Percentiles rank a stretch among this genome's conserved stretches.
Evolutionary conservation across 2,113 vertebrate genomes (phyloP).

Genomic region (Cinclus cinclus): DNA sequence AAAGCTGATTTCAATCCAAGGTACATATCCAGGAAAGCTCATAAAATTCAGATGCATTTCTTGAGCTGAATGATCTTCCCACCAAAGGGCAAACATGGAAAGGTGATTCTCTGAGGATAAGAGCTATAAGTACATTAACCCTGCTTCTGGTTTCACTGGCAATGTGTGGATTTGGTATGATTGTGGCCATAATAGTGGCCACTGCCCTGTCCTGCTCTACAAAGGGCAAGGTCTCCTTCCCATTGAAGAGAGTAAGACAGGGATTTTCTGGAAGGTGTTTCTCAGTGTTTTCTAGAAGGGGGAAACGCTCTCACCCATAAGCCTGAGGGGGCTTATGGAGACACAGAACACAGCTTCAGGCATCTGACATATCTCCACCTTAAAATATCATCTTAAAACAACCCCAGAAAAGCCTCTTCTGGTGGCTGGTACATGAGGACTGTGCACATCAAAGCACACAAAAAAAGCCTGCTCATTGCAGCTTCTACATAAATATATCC

Average conservation of each 20-base stretch:
- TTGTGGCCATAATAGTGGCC: accelerated
- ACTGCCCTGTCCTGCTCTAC: neutral
- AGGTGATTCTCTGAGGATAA: neutral
- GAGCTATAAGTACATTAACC: neutral
- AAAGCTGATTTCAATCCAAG: slow-evolving; percentile 31
- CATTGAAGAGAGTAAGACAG: neutral
- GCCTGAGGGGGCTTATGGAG: neutral
- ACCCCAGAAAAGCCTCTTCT: neutral
- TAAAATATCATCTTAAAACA: neutral
- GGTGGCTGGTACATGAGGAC: neutral
- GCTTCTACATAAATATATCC: neutral
- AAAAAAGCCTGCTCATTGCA: neutral
- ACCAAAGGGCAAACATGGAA: neutral
- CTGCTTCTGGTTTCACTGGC: neutral
- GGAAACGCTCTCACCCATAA: neutral
- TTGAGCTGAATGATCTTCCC: neutral
- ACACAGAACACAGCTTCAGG: neutral
- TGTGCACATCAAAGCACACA: neutral
- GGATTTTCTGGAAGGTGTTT: neutral
- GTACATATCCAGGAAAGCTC: slow-evolving; percentile 25
- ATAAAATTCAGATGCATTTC: neutral
- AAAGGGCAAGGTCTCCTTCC: neutral
- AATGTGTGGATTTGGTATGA: neutral
- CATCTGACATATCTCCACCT: neutral
- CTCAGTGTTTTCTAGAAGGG: neutral